Evolutionary conservation across 2,797 vertebrate genomes (phyloP), one percentile per base, ranked within the genome.

Genomic region (Myoxocephalus aenaeus): DNA sequence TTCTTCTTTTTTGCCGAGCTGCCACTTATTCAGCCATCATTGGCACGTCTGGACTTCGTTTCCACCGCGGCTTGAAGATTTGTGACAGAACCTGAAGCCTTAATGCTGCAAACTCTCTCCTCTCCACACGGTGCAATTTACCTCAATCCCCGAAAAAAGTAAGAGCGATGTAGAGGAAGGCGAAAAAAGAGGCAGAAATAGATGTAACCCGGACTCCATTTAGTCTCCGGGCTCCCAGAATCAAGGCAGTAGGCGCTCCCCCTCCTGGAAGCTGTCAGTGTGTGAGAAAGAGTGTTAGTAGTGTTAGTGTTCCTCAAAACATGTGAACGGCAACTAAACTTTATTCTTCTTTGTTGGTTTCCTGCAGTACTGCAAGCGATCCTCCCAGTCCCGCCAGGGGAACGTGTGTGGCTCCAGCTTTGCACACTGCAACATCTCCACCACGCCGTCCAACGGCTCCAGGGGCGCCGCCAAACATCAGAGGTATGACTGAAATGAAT

Each of bases 321-420:
- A 27, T 29, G 8, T 66, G 40, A 63, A 20, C 18, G 25, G 29
- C 40, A 15, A 14, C 3, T 20, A 15, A 68, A 42, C 7, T 2
- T 20, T 38, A 5, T 14, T 54, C n/a, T n/a, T 62, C 2, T 34
- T 34, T 72, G 14, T 64, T 65, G 81, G 18, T 86, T n/a, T 76
- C 77, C 5, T 42, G 2, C 90, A 96, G 94, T 94, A 84, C 81
- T 94, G 87, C 80, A 95, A 95, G 77, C 86, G 86, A 12, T 51
- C 90, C 4, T 79, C 89, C 2, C 80, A 79, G 27, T 29, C 87
- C 38, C 85, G 81, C 64, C 86, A 85, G n/a, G 91, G 84, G 14
- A 73, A 73, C 15, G 18, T 86, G 25, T 86, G 86, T 4, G 86
- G 93, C 77, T 90, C 92, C 77, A 73, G 80, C 65, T 92, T 93